Base-by-base conservation (phyloP, 2,888 invertebrate species). In the Laspeyria flexula region DNA sequence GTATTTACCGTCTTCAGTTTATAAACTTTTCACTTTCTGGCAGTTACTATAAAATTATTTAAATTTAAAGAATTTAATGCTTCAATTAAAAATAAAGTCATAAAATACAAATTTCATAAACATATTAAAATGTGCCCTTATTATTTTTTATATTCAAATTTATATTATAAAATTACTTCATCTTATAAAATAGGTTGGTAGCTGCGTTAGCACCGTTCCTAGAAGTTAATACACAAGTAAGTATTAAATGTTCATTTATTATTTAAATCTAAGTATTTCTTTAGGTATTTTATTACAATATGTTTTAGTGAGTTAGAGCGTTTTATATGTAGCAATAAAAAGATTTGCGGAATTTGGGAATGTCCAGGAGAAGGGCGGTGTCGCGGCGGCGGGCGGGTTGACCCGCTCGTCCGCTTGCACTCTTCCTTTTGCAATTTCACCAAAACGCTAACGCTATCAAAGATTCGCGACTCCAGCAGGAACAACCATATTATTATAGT, bases 371-470 rank as follows among this genome's bases (percentile, higher is more conserved):
- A 43, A 42, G 41, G 43, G 41, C 33, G 43, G 35, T 43, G 59
- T 44, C 2, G 68, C 61, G 65, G 68, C 54, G 63, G 60, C 56
- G 56, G 68, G 65, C 71, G 66, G 70, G 66, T 71, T 65, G 80
- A 83, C 86, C 78, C 75, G 85, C 77, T 76, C 69, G 85, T 74
- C 84, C 75, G 76, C 83, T 85, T 79, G 68, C 62, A 75, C 73
- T 90, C 77, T 64, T 88, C 76, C 64, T 91, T 90, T 92, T 90
- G 87, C 85, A 83, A 84, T 85, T 85, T 88, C 79, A 78, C 77
- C 73, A 81, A 85, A 86, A 77, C 63, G 74, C 73, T 71, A 77
- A 73, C 73, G 71, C 61, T 70, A 62, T 57, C 60, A 55, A 65
- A 64, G 43, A 57, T 59, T 56, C 37, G 45, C 51, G 43, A 52